Conservation (phyloP, 2,888 invertebrate species). For the Meiosimyza platycephala region DNA sequence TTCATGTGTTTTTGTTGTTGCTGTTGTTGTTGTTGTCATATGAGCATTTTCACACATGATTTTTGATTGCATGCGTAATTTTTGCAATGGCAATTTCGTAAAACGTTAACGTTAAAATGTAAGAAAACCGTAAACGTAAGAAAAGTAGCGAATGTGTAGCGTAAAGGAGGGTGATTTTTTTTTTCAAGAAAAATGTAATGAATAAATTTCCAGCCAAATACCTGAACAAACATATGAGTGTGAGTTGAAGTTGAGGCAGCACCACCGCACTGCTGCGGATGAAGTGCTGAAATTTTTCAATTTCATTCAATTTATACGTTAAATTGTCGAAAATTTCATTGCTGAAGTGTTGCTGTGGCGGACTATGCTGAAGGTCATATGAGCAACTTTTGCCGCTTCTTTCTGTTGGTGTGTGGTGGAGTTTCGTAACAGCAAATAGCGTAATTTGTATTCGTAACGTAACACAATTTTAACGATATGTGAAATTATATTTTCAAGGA, state of each 20-base stretch:
- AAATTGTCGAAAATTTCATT: neutral
- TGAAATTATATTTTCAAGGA: slow-evolving; percentile 56
- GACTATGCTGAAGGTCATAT: neutral
- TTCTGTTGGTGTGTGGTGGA: neutral
- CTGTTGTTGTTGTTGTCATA: slow-evolving; percentile 42
- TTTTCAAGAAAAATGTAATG: slow-evolving; percentile 56
- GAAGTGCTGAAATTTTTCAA: slow-evolving; percentile 61
- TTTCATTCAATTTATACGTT: slow-evolving; percentile 61
- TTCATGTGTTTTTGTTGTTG: neutral
- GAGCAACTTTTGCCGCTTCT: neutral
- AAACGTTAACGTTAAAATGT: slow-evolving; percentile 6
- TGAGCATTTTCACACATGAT: slow-evolving; percentile 61
- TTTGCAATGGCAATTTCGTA: slow-evolving; percentile 15
- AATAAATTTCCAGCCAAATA: slow-evolving; percentile 54
- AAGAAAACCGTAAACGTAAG: slow-evolving; percentile 39
- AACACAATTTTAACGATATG: slow-evolving; percentile 64
- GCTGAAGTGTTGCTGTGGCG: neutral
- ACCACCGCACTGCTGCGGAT: neutral
- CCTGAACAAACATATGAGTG: slow-evolving; percentile 32
- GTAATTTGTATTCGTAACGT: slow-evolving; percentile 62
- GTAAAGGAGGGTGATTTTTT: slow-evolving; percentile 15
- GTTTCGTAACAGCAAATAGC: slow-evolving; percentile 50
- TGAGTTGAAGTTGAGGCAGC: too few species aligned
- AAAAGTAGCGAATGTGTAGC: slow-evolving; percentile 35
- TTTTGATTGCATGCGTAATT: slow-evolving; percentile 63